Evolutionary conservation across 1,140 invertebrate species (phyloP), one percentile per base, ranked within the genome.

Genomic region (Idris sp.): DNA sequence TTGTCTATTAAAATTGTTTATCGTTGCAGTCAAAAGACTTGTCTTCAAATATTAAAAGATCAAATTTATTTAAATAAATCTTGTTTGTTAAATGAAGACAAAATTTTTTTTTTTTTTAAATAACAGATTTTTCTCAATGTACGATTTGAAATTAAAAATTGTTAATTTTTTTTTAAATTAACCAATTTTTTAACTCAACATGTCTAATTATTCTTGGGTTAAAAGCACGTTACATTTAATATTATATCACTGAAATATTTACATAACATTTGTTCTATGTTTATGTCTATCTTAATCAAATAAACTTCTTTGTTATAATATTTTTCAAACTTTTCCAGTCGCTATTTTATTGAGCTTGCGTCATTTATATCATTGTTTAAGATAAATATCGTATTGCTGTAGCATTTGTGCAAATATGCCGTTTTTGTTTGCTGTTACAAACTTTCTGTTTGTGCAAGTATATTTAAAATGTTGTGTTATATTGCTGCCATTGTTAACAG

Each of bases 261-360:
- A 9, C 36, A 61, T 40, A 40, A 46, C 19, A 18, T 49, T 56
- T 18, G 58, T 54, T 64, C 28, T 72, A 38, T 77, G 35, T 77
- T 61, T 35, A 33, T 43, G 19, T 62, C 49, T 16, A 41, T 28
- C 44, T 22, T 43, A 46, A 26, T 62, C 11, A 30, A 65, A 48
- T 64, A 56, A 40, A 28, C 40, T 79, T 79, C 51, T 58, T 65
- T 79, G 74, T 69, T 69, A 18, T 67, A 43, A 59, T 38, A 36
- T 59, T 67, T 53, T 54, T 72, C 18, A 30, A 59, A 58, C 36
- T 4, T 30, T 31, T 40, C 61, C 16, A 64, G 15, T 71, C 40
- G 64, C 49, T 79, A 54, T 68, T 71, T 49, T 31, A 25, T 71
- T 68, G 41, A 46, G 74, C 77, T 76, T 79, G 36, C 26, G 38